Evolutionary conservation across 1,140 invertebrate species (phyloP), one percentile per base, ranked within the genome.

Genomic region (Drosophila nigrodunni): DNA sequence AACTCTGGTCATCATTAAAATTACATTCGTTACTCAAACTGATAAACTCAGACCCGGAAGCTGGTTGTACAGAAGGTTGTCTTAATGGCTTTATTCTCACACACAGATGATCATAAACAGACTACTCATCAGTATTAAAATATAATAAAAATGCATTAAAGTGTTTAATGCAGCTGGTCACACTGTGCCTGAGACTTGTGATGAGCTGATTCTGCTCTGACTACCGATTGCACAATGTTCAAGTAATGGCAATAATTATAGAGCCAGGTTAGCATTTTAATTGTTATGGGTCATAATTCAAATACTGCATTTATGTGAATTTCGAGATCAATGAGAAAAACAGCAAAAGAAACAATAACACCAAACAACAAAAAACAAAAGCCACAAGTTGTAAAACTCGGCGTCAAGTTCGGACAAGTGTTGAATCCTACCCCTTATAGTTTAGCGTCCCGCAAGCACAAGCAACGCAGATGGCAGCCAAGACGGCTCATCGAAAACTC

Each of bases 201-300:
- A 50, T 47, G 57, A 43, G 39, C 30, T 11, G 10, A 41, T 10
- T 7, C 49, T 80, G 58, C 78, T 60, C 74, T 0, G 9, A 50
- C 13, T 50, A 75, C 74, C 57, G 69, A 74, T 74, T 85, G 66
- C 77, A 78, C 66, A 74, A 74, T 21, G 10, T 41, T 18, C 54
- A 35, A 74, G 71, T 59, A 66, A 64, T 74, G 73, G 70, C 43
- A 77, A 67, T 76, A 79, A 87, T 87, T 82, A 86, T 52, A 60
- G 15, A 60, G 65, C 57, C 43, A 34, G 60, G 39, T 47, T 25
- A 46, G 74, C 39, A 57, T 74, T 86, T 87, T 87, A 79, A 87
- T 79, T 85, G 58, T 60, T 64, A 64, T 74, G 78, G 86, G 77
- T 65, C 41, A 79, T 76, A 82, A 87, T 67, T 70, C 57, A 73